Evolutionary conservation across 1,140 invertebrate genomes (phyloP).

Genomic region (Zaprionus gabonicus): DNA sequence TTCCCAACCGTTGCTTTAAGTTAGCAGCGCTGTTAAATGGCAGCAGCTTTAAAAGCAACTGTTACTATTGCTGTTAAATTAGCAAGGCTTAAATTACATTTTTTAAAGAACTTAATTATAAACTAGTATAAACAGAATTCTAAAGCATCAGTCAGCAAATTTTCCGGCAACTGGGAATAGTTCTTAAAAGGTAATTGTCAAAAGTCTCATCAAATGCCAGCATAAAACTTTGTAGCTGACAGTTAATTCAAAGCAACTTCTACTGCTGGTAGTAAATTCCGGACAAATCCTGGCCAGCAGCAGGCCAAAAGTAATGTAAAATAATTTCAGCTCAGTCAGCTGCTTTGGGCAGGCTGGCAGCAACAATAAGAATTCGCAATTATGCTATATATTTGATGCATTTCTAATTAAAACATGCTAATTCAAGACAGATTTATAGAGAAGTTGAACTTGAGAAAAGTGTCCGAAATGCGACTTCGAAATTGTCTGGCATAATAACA

Average conservation of each 20-base stretch:
- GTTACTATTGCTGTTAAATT: no score
- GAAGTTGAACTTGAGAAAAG: constrained; percentile 39
- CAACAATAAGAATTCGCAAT: background rate
- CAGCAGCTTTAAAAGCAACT: background rate
- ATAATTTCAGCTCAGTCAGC: background rate
- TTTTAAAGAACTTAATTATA: background rate
- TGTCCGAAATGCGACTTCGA: constrained; percentile 24
- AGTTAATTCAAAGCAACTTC: background rate
- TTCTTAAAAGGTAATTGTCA: background rate
- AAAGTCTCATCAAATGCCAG: background rate
- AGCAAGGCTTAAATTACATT: background rate
- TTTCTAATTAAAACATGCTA: constrained; percentile 26
- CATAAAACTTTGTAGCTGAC: background rate
- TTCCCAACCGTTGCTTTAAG: background rate
- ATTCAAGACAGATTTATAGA: background rate
- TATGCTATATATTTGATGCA: background rate
- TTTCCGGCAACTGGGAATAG: background rate
- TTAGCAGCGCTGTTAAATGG: background rate
- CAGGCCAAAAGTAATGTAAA: background rate
- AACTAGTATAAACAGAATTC: background rate
- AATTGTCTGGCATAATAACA: constrained; percentile 53
- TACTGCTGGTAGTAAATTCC: background rate
- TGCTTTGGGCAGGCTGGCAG: background rate
- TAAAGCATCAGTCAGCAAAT: background rate
- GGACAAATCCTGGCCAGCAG: background rate